A percentile compares a stretch with the other conserved stretches of the same genome.
Evolutionary conservation across 2,888 invertebrate species (phyloP).

Genomic region (Formica aserva): DNA sequence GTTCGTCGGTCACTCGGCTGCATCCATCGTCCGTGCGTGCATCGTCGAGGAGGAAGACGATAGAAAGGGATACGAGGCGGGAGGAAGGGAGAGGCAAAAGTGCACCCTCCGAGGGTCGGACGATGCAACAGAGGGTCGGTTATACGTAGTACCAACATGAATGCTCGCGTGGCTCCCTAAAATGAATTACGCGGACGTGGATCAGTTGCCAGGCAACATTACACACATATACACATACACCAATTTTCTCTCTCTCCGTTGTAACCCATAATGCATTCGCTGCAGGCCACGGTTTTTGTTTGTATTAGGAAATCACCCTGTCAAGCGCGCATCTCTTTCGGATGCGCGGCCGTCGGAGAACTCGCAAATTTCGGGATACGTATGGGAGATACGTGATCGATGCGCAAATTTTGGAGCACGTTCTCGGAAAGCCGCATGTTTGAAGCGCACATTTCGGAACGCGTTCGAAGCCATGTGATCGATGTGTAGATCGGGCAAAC

Average conservation of each 20-base stretch:
- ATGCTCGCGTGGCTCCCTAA: slow-evolving; percentile 69
- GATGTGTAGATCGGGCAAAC: slow-evolving; percentile 34
- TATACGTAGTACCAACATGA: slow-evolving; percentile 49
- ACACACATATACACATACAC: neutral
- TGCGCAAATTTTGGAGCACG: slow-evolving; percentile 67
- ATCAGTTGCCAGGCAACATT: slow-evolving; percentile 79
- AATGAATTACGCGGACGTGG: slow-evolving; percentile 81
- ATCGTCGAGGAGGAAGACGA: slow-evolving; percentile 63
- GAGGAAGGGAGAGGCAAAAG: slow-evolving; percentile 8
- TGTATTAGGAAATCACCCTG: slow-evolving; percentile 70
- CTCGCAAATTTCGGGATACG: slow-evolving; percentile 60
- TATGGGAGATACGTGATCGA: slow-evolving; percentile 53
- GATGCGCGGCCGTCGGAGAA: slow-evolving; percentile 45
- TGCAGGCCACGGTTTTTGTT: slow-evolving; percentile 69
- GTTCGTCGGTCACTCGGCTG: slow-evolving; percentile 75
- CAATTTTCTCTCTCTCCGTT: slow-evolving; percentile 32
- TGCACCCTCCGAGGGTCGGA: slow-evolving; percentile 51
- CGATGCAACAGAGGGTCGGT: slow-evolving; percentile 66
- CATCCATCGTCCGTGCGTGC: slow-evolving; percentile 75
- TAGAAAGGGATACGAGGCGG: slow-evolving; percentile 55
- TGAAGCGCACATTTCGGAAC: slow-evolving; percentile 63
- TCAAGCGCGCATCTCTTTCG: slow-evolving; percentile 64
- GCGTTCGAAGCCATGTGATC: slow-evolving; percentile 58
- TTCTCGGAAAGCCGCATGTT: slow-evolving; percentile 47
- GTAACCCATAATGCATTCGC: slow-evolving; percentile 64